phyloP scores from a whole-genome alignment of 2,888 invertebrate species.

The Diarsia dahlii region DNA sequence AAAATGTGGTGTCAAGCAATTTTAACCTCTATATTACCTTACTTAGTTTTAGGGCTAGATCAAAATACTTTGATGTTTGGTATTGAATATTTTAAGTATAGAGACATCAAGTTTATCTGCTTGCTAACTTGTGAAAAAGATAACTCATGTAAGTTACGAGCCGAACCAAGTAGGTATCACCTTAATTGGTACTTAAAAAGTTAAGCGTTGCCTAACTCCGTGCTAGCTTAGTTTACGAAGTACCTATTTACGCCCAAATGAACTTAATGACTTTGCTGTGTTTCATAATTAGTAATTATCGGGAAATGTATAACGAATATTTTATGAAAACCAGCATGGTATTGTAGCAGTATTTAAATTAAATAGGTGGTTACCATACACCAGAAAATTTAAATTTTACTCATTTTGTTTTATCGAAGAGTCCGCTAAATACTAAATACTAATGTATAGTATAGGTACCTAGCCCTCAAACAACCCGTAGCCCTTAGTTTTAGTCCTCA shows the following conservation, averaged over 20 bases:
- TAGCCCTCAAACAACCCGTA: too few relatives aligned
- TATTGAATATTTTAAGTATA: conserved; percentile 72
- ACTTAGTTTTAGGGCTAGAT: conserved; percentile 51
- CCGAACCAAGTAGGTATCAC: background rate
- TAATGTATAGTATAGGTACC: too few relatives aligned
- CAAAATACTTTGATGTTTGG: conserved; percentile 59
- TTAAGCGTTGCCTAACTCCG: background rate
- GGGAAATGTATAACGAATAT: background rate
- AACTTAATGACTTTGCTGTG: background rate
- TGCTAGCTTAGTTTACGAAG: background rate
- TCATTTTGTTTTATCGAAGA: too few relatives aligned
- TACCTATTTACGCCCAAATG: background rate
- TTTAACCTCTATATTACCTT: conserved; percentile 48
- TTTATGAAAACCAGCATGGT: background rate
- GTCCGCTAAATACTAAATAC: too few relatives aligned
- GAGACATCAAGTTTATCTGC: conserved; percentile 70
- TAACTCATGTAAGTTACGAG: conserved; percentile 45
- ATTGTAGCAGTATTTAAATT: background rate
- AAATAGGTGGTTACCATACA: background rate
- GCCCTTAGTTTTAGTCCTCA: too few relatives aligned
- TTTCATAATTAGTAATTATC: background rate
- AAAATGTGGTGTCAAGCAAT: conserved; percentile 52
- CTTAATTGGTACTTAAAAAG: background rate
- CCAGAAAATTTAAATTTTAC: background rate
- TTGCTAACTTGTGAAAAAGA: conserved; percentile 69